Conservation (phyloP, 2,113 vertebrate genomes). For the Alosa alosa region DNA sequence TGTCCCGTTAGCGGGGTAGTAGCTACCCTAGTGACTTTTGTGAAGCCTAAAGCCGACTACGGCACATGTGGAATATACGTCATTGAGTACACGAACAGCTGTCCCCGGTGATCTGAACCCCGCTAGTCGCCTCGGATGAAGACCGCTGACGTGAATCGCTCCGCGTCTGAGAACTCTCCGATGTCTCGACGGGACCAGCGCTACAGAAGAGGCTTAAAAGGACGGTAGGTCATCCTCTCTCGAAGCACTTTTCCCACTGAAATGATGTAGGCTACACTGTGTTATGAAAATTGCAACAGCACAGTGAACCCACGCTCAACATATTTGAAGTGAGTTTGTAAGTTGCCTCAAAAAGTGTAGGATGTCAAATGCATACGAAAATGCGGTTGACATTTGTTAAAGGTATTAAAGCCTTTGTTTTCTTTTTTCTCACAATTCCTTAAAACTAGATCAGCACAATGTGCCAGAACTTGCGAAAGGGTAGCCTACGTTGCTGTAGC, state of each 20-base stretch:
- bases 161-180: constrained; percentile 18
- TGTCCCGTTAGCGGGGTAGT: background rate
- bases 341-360: background rate
- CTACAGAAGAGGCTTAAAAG: constrained; percentile 66
- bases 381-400: no score
- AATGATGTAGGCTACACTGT: background rate
- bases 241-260: background rate
- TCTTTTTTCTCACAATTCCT: no score
- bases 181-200: constrained; percentile 74
- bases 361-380: background rate
- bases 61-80: constrained; percentile 9
- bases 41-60: background rate
- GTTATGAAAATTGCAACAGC: background rate
- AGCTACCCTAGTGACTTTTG: background rate
- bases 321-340: no score
- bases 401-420: no score
- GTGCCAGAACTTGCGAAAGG: no score
- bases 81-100: background rate
- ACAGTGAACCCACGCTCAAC: background rate
- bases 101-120: background rate
- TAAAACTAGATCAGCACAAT: no score
- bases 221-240: constrained; percentile 59
- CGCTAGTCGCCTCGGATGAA: background rate
- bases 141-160: background rate
- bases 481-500: background rate